Conservation (phyloP, 2,888 invertebrate species). For the Sepioteuthis lessoniana region DNA sequence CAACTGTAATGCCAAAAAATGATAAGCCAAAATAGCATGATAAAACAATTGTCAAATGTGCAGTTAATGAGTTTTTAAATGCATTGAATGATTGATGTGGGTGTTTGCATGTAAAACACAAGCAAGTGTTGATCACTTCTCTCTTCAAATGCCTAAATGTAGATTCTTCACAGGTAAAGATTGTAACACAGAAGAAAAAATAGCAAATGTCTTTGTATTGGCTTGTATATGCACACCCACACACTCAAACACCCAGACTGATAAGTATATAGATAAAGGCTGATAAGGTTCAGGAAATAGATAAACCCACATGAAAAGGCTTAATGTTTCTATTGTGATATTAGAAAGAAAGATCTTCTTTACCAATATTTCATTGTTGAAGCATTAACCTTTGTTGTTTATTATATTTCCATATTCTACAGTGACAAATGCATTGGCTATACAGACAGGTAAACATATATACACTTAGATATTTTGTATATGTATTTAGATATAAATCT, state of each 20-base stretch:
- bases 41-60: constrained; percentile 33
- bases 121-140: constrained; percentile 23
- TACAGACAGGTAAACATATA: constrained; percentile 38
- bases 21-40: constrained; percentile 13
- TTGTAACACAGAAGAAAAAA: not conserved
- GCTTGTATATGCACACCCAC: constrained; percentile 38
- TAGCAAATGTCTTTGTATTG: not conserved
- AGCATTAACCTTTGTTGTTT: not conserved
- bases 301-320: not conserved
- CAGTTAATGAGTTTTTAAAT: constrained; percentile 24
- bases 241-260: constrained; percentile 38
- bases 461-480: not conserved
- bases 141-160: not conserved
- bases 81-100: constrained; percentile 23
- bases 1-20: constrained; percentile 17
- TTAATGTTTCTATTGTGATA: not conserved
- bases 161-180: not conserved
- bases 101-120: constrained; percentile 23
- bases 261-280: not conserved
- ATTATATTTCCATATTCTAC: constrained; percentile 9
- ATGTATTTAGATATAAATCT: not conserved
- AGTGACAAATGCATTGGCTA: constrained; percentile 25
- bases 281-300: not conserved
- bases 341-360: not conserved
- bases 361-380: not conserved